Percentiles rank a stretch among this genome's conserved stretches.
These are phyloP conservation scores for Huso huso DNA, from an alignment of 2,797 vertebrate genomes.

Conservation along the genomic window DNA sequence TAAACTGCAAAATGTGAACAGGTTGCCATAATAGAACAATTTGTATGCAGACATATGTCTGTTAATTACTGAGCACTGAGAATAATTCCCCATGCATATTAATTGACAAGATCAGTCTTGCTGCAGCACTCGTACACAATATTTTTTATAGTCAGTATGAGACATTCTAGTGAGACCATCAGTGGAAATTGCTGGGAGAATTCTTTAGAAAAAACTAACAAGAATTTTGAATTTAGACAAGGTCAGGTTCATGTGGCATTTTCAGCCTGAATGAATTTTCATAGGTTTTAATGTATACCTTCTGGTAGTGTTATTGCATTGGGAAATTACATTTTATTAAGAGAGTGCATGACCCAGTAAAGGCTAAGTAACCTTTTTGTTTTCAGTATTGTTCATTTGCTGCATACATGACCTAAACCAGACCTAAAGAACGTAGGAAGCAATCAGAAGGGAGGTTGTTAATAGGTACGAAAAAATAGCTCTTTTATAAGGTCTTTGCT, in stretches of 20 bases:
- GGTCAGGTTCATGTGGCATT: not conserved
- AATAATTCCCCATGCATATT: constrained; percentile 1
- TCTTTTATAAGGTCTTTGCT: no score
- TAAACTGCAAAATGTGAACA: not conserved
- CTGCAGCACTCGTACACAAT: not conserved
- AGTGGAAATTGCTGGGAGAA: not conserved
- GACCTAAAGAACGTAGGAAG: no score
- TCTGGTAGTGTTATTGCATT: not conserved
- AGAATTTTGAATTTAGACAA: not conserved
- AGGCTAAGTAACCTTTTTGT: not conserved
- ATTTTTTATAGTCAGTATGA: not conserved
- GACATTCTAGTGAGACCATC: not conserved
- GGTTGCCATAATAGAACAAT: not conserved
- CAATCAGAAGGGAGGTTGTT: no score
- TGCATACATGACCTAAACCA: not conserved
- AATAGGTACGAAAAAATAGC: no score
- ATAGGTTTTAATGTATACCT: not conserved
- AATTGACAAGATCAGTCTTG: constrained; percentile 4
- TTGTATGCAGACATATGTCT: not conserved
- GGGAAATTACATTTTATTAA: constrained; percentile 1
- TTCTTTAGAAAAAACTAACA: not conserved
- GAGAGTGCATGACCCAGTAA: not conserved
- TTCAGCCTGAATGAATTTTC: not conserved
- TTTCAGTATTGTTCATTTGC: constrained; percentile 1
- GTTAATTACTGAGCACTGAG: not conserved